Evolutionary conservation across 2,113 vertebrate genomes (phyloP).

Genomic region (Pelvicachromis taeniatus): DNA sequence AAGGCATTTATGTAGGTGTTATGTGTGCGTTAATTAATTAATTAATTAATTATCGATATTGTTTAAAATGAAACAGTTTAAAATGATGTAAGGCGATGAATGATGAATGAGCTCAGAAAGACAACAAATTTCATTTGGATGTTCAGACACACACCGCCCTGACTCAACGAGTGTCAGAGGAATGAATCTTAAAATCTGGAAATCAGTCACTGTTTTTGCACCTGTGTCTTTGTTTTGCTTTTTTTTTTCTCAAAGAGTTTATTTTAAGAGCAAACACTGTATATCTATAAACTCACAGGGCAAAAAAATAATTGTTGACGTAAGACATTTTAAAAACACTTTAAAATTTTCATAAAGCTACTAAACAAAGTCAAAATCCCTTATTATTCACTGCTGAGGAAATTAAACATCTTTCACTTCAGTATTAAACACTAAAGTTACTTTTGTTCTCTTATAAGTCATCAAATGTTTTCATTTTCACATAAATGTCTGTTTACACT

Average conservation of each 20-base stretch:
- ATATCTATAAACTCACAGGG: fast-evolving
- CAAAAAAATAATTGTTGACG: neutral
- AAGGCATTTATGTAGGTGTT: neutral
- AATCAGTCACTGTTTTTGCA: neutral
- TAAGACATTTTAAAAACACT: no score
- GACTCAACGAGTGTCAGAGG: neutral
- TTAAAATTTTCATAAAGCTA: neutral
- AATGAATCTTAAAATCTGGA: neutral
- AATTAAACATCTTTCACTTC: no score
- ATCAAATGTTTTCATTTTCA: no score
- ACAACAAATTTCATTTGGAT: neutral
- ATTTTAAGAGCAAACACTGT: neutral
- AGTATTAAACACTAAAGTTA: no score
- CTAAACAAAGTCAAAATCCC: neutral
- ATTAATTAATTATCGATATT: no score
- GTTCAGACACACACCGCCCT: neutral
- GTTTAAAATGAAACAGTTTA: neutral
- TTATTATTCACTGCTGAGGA: no score
- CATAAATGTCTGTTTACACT: no score
- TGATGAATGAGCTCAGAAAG: neutral
- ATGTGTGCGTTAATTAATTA: neutral
- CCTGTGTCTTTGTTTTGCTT: fast-evolving
- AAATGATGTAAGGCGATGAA: neutral
- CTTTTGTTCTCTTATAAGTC: no score
- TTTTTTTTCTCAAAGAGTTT: no score